Evolutionary conservation across 2,888 invertebrate species (phyloP).

Genomic region (Erebia aethiops): DNA sequence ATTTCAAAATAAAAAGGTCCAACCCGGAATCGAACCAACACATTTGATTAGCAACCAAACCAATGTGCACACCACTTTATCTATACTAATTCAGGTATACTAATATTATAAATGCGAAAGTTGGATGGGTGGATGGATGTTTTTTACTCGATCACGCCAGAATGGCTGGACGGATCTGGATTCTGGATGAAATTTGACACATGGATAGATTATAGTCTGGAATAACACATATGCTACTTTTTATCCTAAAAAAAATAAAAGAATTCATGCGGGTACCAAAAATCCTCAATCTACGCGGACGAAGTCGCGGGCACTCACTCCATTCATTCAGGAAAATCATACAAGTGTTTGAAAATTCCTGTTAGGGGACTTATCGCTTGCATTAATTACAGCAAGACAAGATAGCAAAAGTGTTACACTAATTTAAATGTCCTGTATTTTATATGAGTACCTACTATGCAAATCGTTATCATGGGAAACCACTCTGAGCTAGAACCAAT

Average conservation of each 20-base stretch:
- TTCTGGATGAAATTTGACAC: no score
- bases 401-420: conserved; percentile 19
- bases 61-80: no score
- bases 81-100: no score
- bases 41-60: no score
- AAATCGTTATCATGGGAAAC: not conserved
- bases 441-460: not conserved
- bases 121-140: no score
- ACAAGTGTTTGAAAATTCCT: not conserved
- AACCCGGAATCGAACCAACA: not conserved
- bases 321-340: not conserved
- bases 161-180: no score
- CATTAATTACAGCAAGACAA: not conserved
- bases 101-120: no score
- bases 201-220: no score
- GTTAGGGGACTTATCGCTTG: not conserved
- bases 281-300: no score
- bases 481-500: not conserved
- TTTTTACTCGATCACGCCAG: no score
- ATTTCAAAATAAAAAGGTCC: not conserved
- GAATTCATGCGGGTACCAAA: no score
- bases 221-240: not conserved
- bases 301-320: not conserved
- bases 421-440: conserved; percentile 22
- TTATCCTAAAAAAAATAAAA: no score